These are phyloP conservation scores for Graphium colonna DNA, from an alignment of 2,888 invertebrate genomes.

Conservation along the genomic window DNA sequence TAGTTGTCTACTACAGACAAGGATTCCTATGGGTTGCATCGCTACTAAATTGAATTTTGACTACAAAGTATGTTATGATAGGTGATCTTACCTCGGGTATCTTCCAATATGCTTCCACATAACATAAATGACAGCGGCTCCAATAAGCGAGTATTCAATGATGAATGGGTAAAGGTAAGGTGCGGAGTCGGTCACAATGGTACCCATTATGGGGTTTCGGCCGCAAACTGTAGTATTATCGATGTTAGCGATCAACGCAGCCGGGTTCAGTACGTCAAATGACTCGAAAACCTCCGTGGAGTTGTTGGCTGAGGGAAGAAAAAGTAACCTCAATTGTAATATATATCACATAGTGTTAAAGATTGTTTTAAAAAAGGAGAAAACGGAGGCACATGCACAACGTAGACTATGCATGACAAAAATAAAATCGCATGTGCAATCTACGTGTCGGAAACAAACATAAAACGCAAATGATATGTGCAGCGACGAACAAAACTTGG, in stretches of 20 bases:
- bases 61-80: slow-evolving; percentile 14
- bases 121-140: slow-evolving; percentile 96
- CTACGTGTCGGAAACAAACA: slow-evolving; percentile 39
- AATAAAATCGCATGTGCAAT: slow-evolving; percentile 25
- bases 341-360: not conserved
- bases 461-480: slow-evolving; percentile 68
- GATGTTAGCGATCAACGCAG: slow-evolving; percentile 80
- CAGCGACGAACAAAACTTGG: slow-evolving; percentile 57
- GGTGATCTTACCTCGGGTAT: slow-evolving; percentile 84
- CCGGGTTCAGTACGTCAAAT: slow-evolving; percentile 80
- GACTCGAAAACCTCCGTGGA: slow-evolving; percentile 76
- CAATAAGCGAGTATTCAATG: slow-evolving; percentile 96
- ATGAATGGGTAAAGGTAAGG: slow-evolving; percentile 98
- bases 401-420: slow-evolving; percentile 28
- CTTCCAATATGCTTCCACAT: slow-evolving; percentile 98
- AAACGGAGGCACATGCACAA: slow-evolving; percentile 29
- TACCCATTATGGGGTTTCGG: slow-evolving; percentile 94
- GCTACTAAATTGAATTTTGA: slow-evolving; percentile 17
- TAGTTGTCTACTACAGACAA: not conserved
- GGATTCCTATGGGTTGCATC: slow-evolving; percentile 25
- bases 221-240: slow-evolving; percentile 84
- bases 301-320: slow-evolving; percentile 51
- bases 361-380: slow-evolving; percentile 9
- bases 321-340: not conserved
- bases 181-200: slow-evolving; percentile 94